Evolutionary conservation across 2,797 vertebrate species (phyloP), one percentile per base, ranked within the genome.

Genomic region (Danio tinwini): DNA sequence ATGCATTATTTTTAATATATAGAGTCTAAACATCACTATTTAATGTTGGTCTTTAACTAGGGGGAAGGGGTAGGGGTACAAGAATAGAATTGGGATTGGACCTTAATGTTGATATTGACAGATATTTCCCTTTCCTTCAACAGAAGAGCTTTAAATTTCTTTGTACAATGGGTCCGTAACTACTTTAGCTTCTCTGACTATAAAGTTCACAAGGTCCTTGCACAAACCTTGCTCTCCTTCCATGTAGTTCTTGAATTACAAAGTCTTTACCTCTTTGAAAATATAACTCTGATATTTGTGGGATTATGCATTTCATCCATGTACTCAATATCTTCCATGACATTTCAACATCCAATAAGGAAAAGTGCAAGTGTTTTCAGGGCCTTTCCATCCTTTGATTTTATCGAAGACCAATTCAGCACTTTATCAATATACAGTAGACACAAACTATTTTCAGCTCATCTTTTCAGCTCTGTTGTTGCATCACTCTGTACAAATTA

Each of bases 281-380:
- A 59, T n/a, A 72, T 6, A 21, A 5, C 29, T 40, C 17, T 59
- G 39, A 74, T 58, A 19, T 44, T 37, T 19, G 55, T 42, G 14
- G 56, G 53, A 14, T 19, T 59, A 29, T 59, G 56, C 55, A 74
- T 37, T 44, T 76, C 62, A 1, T 76, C 44, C 69, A 73, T 53
- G 2, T 73, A 63, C 7, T 63, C 40, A 9, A 64, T 10, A 14
- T 68, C 52, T 6, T 11, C 16, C n/a, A 63, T 44, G 40, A 12
- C 49, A 63, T 73, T 80, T 45, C 14, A 62, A 40, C 17, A 64
- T 11, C 40, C 37, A 37, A 17, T 14, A 0, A 74, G 42, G 67
- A 63, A 74, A 9, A 80, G 21, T 37, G 16, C 19, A 80, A 55
- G 73, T 2, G 4, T 29, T 17, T 29, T 16, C 9, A 73, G 40